These are phyloP conservation scores for Uromys caudimaculatus DNA, from an alignment of 2,797 vertebrate species.

Conservation along the genomic window DNA sequence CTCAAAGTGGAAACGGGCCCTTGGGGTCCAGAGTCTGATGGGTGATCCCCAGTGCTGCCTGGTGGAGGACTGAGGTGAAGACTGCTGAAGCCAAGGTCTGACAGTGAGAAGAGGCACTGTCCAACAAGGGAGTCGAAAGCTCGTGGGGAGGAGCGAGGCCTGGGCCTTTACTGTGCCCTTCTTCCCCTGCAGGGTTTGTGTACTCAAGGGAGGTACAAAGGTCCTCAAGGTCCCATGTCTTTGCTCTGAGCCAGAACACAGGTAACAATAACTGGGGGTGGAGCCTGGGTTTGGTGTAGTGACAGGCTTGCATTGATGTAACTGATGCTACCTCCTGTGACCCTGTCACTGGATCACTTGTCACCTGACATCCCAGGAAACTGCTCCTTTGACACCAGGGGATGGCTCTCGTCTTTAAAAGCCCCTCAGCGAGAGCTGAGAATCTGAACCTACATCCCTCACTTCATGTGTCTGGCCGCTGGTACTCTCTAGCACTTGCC, in stretches of 20 bases:
- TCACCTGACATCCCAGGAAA: not conserved
- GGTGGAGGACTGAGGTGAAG: not conserved
- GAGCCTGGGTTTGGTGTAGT: not conserved
- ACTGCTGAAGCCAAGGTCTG: not conserved
- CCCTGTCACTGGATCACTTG: not conserved
- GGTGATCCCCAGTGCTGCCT: not conserved
- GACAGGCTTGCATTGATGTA: not conserved
- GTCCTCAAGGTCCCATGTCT: not conserved
- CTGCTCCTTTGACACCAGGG: not conserved
- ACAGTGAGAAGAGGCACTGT: too few species aligned
- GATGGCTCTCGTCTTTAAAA: not conserved
- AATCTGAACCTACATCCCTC: not conserved
- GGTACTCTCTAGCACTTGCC: not conserved
- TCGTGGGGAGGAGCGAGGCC: not conserved
- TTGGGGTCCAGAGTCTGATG: not conserved
- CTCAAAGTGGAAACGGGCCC: not conserved
- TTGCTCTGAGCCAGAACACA: not conserved
- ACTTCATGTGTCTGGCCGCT: not conserved
- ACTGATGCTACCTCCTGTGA: not conserved
- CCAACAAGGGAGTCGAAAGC: not conserved
- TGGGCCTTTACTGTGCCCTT: not conserved
- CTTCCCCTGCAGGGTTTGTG: not conserved
- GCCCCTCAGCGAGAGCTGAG: not conserved
- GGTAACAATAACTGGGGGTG: not conserved
- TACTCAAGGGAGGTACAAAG: not conserved